Conservation (phyloP, 2,888 invertebrate species). For the Oscheius sp. region DNA sequence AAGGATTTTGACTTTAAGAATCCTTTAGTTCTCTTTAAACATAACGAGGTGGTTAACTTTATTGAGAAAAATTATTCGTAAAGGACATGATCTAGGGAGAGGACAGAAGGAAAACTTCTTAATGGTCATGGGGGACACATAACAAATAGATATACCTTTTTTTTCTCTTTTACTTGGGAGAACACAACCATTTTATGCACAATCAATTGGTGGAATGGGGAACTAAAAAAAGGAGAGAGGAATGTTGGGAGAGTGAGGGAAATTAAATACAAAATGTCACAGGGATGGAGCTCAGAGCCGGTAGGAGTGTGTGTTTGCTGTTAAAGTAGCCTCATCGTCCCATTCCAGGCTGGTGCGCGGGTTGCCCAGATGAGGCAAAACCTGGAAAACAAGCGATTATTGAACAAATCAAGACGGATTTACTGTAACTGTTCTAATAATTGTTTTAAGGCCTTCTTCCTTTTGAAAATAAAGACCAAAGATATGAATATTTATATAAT, state of each 20-base stretch:
- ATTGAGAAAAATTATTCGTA: no score
- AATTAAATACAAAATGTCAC: not conserved
- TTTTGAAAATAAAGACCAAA: no score
- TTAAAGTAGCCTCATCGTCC: constrained; percentile 73
- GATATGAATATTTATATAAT: no score
- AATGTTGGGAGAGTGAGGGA: not conserved
- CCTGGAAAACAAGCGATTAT: no score
- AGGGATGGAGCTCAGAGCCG: constrained; percentile 39
- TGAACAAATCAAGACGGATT: no score
- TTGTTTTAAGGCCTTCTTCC: no score
- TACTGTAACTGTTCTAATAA: no score
- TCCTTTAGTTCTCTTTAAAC: no score
- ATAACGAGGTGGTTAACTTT: no score
- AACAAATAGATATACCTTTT: constrained; percentile 23
- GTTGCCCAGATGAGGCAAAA: constrained; percentile 47
- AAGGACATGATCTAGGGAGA: no score
- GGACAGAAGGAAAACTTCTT: not conserved
- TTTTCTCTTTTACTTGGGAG: not conserved
- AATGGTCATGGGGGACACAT: not conserved
- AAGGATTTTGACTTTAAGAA: no score
- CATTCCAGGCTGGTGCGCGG: constrained; percentile 74
- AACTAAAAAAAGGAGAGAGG: not conserved
- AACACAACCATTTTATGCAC: constrained; percentile 22
- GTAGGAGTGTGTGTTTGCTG: constrained; percentile 54
- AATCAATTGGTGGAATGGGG: not conserved